Base-by-base conservation (phyloP, 2,797 vertebrate species). In the Coccyzus lansbergi region DNA sequence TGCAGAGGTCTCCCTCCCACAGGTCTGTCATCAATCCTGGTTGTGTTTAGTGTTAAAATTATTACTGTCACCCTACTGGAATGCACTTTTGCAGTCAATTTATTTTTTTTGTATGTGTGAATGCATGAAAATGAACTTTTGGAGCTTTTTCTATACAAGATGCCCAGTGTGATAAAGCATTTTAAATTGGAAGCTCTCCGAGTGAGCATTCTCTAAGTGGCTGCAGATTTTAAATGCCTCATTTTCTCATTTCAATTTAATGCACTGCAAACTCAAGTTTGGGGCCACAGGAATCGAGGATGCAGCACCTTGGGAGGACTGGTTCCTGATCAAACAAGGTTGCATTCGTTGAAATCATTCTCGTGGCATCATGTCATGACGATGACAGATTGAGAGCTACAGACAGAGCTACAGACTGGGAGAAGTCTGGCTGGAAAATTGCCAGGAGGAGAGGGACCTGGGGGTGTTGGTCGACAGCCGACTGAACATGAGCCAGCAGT, bases 341-440 rank as follows among this genome's bases (percentile, higher is more conserved):
- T 76, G 89, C 80, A 7, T 53, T 79, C 95, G 95, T 88, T 94
- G 91, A 93, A 96, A 91, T 88, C 87, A 38, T 70, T 90, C 94
- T 92, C 87, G 82, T 95, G 90, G 93, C 93, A 94, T 96, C 91
- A 92, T 1, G 92, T n/a, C n/a, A n/a, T n/a, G n/a, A n/a, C n/a
- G n/a, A n/a, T n/a, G n/a, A n/a, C n/a, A n/a, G n/a, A n/a, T n/a
- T n/a, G n/a, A n/a, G n/a, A n/a, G n/a, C n/a, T n/a, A n/a, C n/a
- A n/a, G n/a, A n/a, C n/a, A n/a, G n/a, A n/a, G n/a, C n/a, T n/a
- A n/a, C n/a, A n/a, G n/a, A n/a, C n/a, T n/a, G n/a, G n/a, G n/a
- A n/a, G n/a, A n/a, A n/a, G n/a, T n/a, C n/a, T n/a, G n/a, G n/a
- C n/a, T n/a, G n/a, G n/a, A n/a, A n/a, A n/a, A n/a, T n/a, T n/a